These are phyloP conservation scores for Etia nguti DNA, from an alignment of 2,113 vertebrate species.

Conservation along the genomic window DNA sequence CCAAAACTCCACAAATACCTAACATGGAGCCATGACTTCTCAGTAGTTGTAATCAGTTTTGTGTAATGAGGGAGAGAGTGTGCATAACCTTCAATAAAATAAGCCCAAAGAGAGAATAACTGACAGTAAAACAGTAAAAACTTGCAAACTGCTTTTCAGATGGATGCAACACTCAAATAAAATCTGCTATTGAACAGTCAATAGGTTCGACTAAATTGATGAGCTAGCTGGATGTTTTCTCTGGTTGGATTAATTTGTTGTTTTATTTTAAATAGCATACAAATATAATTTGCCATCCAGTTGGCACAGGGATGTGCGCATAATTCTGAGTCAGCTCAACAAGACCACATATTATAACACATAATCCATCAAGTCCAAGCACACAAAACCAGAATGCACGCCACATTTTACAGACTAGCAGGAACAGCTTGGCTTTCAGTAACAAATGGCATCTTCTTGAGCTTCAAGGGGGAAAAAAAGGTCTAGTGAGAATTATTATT, in stretches of 20 bases:
- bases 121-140: neutral
- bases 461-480: neutral
- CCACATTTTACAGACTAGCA: neutral
- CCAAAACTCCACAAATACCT: neutral
- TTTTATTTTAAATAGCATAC: neutral
- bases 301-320: neutral
- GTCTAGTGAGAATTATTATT: neutral
- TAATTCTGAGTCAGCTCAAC: neutral
- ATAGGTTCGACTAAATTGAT: neutral
- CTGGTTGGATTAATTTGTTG: neutral
- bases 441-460: neutral
- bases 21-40: neutral
- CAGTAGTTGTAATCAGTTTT: no score
- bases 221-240: neutral
- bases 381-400: neutral
- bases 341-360: neutral
- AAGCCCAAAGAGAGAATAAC: neutral
- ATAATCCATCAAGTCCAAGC: neutral
- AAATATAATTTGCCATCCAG: neutral
- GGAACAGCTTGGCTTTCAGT: neutral
- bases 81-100: neutral
- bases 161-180: neutral
- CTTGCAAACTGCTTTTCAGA: neutral
- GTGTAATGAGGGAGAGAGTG: neutral
- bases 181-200: neutral